phyloP scores from a whole-genome alignment of 2,888 invertebrate genomes.

The Andricus curvator region DNA sequence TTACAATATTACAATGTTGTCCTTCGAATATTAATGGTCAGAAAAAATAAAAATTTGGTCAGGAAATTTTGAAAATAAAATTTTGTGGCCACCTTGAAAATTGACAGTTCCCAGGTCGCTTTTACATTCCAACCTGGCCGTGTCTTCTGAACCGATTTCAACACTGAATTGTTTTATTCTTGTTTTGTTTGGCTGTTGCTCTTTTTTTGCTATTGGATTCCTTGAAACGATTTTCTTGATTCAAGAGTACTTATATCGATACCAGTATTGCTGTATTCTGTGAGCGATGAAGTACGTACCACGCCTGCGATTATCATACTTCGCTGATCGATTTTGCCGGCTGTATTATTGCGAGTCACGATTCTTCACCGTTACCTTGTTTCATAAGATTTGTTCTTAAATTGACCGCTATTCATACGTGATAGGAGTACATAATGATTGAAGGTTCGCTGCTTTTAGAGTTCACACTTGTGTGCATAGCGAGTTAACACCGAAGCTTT shows the following conservation, averaged over 20 bases:
- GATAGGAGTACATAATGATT: slow-evolving; percentile 19
- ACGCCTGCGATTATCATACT: slow-evolving; percentile 58
- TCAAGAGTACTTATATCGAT: slow-evolving; percentile 41
- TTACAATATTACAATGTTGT: too few species aligned
- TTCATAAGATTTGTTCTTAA: slow-evolving; percentile 31
- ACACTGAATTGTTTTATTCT: not conserved
- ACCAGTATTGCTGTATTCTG: slow-evolving; percentile 16
- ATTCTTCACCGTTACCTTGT: slow-evolving; percentile 45
- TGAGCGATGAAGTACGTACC: slow-evolving; percentile 46
- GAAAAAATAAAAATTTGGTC: too few species aligned
- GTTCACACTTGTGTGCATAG: slow-evolving; percentile 6
- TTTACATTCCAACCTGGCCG: too few species aligned
- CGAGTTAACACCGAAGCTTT: slow-evolving; percentile 4
- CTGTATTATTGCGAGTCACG: slow-evolving; percentile 53
- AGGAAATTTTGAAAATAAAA: too few species aligned
- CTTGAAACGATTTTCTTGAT: slow-evolving; percentile 55
- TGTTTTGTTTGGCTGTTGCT: slow-evolving; percentile 40
- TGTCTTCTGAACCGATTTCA: slow-evolving; percentile 10
- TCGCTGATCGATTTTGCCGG: slow-evolving; percentile 49
- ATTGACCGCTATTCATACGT: slow-evolving; percentile 24
- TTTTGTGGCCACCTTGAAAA: too few species aligned
- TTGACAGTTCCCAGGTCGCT: too few species aligned
- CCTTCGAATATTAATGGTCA: too few species aligned
- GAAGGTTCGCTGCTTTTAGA: not conserved
- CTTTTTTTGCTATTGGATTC: slow-evolving; percentile 44